Evolutionary conservation across 2,888 invertebrate species (phyloP).

Genomic region (Himalopsyche anomala): DNA sequence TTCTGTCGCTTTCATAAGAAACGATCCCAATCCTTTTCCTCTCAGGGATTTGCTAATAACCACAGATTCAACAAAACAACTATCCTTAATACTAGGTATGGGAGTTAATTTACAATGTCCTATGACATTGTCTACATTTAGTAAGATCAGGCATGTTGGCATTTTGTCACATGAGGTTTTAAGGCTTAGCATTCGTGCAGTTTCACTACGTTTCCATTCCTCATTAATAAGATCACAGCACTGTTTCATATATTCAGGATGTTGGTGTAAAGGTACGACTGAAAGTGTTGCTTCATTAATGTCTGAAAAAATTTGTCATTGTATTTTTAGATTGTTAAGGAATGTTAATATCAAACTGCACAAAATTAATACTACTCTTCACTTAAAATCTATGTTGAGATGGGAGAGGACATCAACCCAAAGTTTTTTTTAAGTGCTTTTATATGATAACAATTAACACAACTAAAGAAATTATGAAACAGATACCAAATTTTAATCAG

Average conservation of each 20-base stretch:
- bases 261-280: conserved; percentile 84
- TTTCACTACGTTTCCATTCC: conserved; percentile 92
- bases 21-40: conserved; percentile 86
- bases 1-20: conserved; percentile 85
- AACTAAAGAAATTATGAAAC: no score
- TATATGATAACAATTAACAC: no score
- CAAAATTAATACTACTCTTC: background rate
- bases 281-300: conserved; percentile 56
- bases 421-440: no score
- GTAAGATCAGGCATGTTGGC: conserved; percentile 84
- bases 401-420: no score
- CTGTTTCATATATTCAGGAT: conserved; percentile 82
- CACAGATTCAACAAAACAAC: conserved; percentile 89
- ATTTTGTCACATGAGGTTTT: conserved; percentile 84
- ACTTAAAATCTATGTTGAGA: background rate
- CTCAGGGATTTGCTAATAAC: conserved; percentile 84
- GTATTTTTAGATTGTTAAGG: background rate
- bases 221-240: conserved; percentile 88
- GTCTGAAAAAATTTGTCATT: conserved; percentile 51
- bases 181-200: conserved; percentile 85
- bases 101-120: conserved; percentile 89
- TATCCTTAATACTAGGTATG: conserved; percentile 82
- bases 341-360: background rate
- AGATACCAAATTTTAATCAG: no score
- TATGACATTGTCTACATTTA: conserved; percentile 79